phyloP scores from a whole-genome alignment of 1,140 invertebrate genomes.

The Stegodyphus mimosarum region DNA sequence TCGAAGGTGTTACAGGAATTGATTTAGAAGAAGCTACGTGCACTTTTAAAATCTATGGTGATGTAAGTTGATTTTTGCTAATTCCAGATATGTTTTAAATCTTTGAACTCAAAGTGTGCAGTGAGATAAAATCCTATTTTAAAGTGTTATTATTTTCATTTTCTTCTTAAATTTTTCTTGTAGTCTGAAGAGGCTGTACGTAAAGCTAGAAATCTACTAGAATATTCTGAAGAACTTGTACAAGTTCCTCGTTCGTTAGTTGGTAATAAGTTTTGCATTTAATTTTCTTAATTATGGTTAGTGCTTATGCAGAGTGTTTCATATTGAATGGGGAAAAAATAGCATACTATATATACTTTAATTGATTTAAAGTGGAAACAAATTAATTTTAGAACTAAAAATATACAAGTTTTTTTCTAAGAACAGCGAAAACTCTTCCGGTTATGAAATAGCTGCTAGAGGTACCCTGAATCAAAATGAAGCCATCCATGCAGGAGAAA shows the following conservation, averaged over 20 bases:
- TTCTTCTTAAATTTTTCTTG: neutral
- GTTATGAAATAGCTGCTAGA: no score
- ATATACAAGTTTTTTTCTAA: no score
- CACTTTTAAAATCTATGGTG: conserved; percentile 89
- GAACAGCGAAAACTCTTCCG: no score
- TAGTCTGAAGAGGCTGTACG: conserved; percentile 81
- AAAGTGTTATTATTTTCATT: neutral
- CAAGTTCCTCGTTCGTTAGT: conserved; percentile 94
- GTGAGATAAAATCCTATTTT: neutral
- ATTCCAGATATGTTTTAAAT: neutral
- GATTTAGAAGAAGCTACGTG: conserved; percentile 95
- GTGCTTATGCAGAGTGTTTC: no score
- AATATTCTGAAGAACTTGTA: conserved; percentile 95
- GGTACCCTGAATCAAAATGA: no score
- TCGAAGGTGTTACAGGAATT: conserved; percentile 94
- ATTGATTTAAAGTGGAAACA: no score
- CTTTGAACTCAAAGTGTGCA: no score
- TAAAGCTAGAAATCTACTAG: conserved; percentile 90
- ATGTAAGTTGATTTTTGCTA: conserved; percentile 28
- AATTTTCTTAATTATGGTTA: neutral
- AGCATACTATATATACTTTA: no score
- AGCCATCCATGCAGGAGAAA: no score
- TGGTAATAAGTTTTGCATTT: conserved; percentile 67
- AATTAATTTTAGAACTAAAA: no score
- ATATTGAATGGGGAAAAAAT: no score